phyloP scores from a whole-genome alignment of 2,797 vertebrate species.

The Tympanoctomys barrerae region DNA sequence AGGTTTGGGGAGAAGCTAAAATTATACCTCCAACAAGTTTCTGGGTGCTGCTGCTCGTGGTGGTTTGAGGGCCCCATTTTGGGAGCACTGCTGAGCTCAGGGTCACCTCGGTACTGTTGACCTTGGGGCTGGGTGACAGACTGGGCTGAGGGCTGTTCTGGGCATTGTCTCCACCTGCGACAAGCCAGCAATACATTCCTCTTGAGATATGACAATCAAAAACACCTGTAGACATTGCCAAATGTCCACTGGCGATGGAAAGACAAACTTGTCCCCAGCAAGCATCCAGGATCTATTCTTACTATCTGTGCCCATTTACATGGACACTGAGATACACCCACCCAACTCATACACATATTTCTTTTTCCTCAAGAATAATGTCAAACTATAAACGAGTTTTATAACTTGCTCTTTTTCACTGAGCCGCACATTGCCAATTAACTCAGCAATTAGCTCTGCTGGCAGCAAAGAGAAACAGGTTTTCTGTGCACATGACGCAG shows the following conservation, averaged over 20 bases:
- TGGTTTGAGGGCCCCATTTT: not conserved
- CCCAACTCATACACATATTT: not conserved
- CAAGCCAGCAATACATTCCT: not conserved
- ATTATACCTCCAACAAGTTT: not conserved
- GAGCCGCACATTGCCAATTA: slow-evolving; percentile 40
- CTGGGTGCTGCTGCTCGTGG: not conserved
- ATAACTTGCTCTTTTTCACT: slow-evolving; percentile 44
- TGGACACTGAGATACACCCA: not conserved
- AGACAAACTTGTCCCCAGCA: not conserved
- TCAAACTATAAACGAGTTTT: slow-evolving; percentile 4
- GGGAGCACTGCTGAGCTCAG: not conserved
- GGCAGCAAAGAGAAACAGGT: slow-evolving; percentile 41
- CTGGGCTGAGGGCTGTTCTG: not conserved
- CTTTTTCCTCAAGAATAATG: not conserved
- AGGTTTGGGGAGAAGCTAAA: not conserved
- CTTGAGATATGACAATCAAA: not conserved
- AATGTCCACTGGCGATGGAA: not conserved
- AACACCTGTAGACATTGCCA: not conserved
- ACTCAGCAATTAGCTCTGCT: slow-evolving; percentile 44
- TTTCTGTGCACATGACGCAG: not conserved
- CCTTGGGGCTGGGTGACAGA: not conserved
- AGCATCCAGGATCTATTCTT: not conserved
- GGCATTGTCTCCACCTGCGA: not conserved
- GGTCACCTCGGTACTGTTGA: rapidly evolving
- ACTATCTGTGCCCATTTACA: not conserved